These are phyloP conservation scores for Autographa pulchrina DNA, from an alignment of 2,888 invertebrate genomes.

Conservation along the genomic window DNA sequence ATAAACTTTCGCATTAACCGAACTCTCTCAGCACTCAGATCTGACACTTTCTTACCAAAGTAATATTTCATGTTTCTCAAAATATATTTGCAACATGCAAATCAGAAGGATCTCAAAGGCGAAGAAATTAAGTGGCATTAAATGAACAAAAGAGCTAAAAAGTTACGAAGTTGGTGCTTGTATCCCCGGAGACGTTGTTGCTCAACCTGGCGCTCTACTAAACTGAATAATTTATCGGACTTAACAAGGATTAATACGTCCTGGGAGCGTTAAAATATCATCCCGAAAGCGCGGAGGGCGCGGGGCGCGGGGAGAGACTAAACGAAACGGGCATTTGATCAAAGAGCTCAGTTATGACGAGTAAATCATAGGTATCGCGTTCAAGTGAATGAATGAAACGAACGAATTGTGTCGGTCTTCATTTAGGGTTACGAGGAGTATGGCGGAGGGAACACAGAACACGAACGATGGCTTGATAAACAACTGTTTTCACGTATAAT, in stretches of 20 bases:
- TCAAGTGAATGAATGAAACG: conserved; percentile 3
- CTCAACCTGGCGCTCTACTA: conserved; percentile 51
- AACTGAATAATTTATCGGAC: conserved; percentile 82
- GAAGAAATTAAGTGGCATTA: conserved; percentile 65
- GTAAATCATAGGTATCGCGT: conserved; percentile 10
- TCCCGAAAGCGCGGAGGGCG: conserved; percentile 52
- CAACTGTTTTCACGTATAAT: conserved; percentile 30
- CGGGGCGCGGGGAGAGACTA: not conserved
- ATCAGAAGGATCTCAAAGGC: conserved; percentile 56
- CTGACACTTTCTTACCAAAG: conserved; percentile 48
- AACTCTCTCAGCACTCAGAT: conserved; percentile 56
- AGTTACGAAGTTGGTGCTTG: conserved; percentile 50
- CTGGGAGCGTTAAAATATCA: conserved; percentile 75
- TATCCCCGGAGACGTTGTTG: conserved; percentile 50
- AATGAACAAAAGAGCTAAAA: conserved; percentile 65
- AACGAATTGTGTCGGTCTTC: conserved; percentile 32
- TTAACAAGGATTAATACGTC: conserved; percentile 83
- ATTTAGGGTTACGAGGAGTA: conserved; percentile 30
- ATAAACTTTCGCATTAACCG: conserved; percentile 53
- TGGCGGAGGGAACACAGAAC: conserved; percentile 15
- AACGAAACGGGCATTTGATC: conserved; percentile 36
- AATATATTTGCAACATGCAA: conserved; percentile 59
- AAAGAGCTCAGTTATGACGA: conserved; percentile 41
- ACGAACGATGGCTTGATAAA: conserved; percentile 23
- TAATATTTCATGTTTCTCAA: conserved; percentile 60